These are phyloP conservation scores for Eremobia ochroleuca DNA, from an alignment of 2,888 invertebrate genomes.

Conservation along the genomic window DNA sequence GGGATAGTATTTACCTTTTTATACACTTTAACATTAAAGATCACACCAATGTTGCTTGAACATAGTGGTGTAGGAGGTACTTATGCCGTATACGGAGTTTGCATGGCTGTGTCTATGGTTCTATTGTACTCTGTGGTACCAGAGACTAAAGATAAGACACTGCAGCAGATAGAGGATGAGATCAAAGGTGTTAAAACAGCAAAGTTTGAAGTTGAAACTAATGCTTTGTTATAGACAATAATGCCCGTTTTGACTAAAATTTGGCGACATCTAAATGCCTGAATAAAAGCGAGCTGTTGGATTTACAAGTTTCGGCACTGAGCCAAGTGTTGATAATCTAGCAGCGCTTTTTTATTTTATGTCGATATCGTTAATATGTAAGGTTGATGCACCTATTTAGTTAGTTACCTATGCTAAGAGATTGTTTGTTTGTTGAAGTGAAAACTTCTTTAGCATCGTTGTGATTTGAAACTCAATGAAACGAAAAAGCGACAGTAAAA, in stretches of 20 bases:
- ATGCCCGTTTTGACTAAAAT: not conserved
- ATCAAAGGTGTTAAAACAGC: constrained; percentile 60
- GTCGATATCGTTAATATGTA: not conserved
- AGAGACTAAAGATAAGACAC: constrained; percentile 76
- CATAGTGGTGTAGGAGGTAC: constrained; percentile 69
- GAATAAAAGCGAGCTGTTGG: no score
- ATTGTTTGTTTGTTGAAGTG: no score
- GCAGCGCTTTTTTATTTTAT: not conserved
- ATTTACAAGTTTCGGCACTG: not conserved
- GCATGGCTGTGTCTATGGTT: constrained; percentile 65
- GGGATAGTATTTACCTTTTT: constrained; percentile 71
- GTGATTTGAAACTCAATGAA: no score
- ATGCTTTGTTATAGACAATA: constrained; percentile 20
- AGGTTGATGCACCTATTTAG: no score
- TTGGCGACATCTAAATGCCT: not conserved
- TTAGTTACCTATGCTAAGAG: no score
- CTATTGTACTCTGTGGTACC: constrained; percentile 72
- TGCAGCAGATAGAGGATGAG: constrained; percentile 76
- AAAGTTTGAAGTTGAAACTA: constrained; percentile 11
- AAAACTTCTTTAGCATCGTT: no score
- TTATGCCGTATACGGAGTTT: constrained; percentile 69
- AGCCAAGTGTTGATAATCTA: no score
- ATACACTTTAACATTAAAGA: constrained; percentile 70
- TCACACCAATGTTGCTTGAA: constrained; percentile 73
- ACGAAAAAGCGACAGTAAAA: no score